A percentile compares a stretch with the other conserved stretches of the same genome.
These are phyloP conservation scores for Nymphalis c-album DNA, from an alignment of 2,888 invertebrate species.

Conservation along the genomic window DNA sequence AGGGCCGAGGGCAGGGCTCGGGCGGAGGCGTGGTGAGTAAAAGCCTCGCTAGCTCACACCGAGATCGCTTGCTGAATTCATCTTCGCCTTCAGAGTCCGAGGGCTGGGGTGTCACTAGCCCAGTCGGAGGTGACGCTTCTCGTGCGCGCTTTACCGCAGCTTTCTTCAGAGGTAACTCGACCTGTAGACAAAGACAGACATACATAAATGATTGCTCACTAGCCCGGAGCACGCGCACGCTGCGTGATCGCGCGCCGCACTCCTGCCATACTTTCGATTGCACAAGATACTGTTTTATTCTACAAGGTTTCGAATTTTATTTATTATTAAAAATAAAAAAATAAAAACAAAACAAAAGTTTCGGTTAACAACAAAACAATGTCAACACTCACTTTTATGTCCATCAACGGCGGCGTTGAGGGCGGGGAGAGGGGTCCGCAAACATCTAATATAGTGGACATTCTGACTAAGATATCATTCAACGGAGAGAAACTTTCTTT, in stretches of 20 bases:
- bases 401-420: slow-evolving; percentile 86
- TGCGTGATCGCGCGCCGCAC: slow-evolving; percentile 68
- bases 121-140: slow-evolving; percentile 60
- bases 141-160: slow-evolving; percentile 65
- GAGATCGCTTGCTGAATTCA: slow-evolving; percentile 69
- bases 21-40: slow-evolving; percentile 82
- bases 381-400: slow-evolving; percentile 76
- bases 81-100: slow-evolving; percentile 92
- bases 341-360: slow-evolving; percentile 16
- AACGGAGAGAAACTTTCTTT: slow-evolving; percentile 68
- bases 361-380: slow-evolving; percentile 26
- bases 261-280: slow-evolving; percentile 67
- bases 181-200: slow-evolving; percentile 72
- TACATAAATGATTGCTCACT: slow-evolving; percentile 73
- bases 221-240: slow-evolving; percentile 64
- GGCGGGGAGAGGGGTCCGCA: slow-evolving; percentile 85
- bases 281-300: slow-evolving; percentile 52
- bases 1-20: slow-evolving; percentile 78
- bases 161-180: slow-evolving; percentile 71
- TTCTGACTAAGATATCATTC: slow-evolving; percentile 65
- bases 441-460: slow-evolving; percentile 74
- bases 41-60: slow-evolving; percentile 79
- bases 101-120: slow-evolving; percentile 89
- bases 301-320: slow-evolving; percentile 34
- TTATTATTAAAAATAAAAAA: slow-evolving; percentile 38